Conservation (phyloP, 1,140 invertebrate genomes). For the Magallana angulata region DNA sequence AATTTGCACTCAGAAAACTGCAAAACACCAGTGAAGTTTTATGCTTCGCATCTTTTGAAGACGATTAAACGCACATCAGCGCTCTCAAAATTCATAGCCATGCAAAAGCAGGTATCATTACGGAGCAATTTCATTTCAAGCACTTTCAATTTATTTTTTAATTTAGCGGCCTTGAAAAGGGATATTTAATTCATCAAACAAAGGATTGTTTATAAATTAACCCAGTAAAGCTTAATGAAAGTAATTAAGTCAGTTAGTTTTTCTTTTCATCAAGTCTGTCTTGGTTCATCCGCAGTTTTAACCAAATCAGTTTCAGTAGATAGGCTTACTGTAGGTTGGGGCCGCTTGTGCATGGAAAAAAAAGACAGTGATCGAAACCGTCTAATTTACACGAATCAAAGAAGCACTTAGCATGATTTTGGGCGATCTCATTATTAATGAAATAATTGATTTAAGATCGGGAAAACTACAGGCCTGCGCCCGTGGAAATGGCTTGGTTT, state of each 20-base stretch:
- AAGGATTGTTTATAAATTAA: not conserved
- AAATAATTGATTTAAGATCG: slow-evolving; percentile 28
- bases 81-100: not conserved
- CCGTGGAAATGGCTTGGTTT: not conserved
- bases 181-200: not conserved
- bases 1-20: not conserved
- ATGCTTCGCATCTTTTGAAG: not conserved
- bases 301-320: not conserved
- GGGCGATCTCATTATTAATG: slow-evolving; percentile 35
- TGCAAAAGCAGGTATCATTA: not conserved
- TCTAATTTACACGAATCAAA: not conserved
- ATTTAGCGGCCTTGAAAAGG: not conserved
- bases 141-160: too few relatives aligned
- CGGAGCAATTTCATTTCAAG: not conserved
- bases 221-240: not conserved
- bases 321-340: too few relatives aligned
- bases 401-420: not conserved
- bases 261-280: not conserved
- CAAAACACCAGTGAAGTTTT: not conserved
- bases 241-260: not conserved
- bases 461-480: not conserved
- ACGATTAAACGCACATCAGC: slow-evolving; percentile 8
- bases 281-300: not conserved
- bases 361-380: slow-evolving; percentile 4
- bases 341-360: not conserved